Evolutionary conservation across 30 jellyfish, hydroid and myxozoan species (phyloP).

Genomic region (Sanderia malayensis): DNA sequence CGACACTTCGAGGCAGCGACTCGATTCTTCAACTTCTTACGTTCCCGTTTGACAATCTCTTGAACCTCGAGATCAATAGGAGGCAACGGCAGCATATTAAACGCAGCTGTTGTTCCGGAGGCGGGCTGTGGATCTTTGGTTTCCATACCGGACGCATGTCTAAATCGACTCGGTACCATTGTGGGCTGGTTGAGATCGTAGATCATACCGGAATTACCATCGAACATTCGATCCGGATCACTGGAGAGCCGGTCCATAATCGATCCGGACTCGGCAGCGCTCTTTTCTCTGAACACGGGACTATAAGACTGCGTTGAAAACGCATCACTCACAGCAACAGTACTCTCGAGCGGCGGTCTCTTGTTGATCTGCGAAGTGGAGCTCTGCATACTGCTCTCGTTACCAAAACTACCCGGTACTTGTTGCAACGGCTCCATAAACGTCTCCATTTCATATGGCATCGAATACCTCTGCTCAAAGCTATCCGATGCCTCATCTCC

Average conservation of each 20-base stretch:
- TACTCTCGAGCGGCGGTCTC: too few relatives aligned
- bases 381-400: too few relatives aligned
- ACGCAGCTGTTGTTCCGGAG: too few relatives aligned
- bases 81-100: constrained; percentile 61
- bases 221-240: constrained; percentile 28
- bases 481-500: too few relatives aligned
- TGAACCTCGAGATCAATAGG: constrained; percentile 84
- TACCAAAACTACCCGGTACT: constrained; percentile 53
- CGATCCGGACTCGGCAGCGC: background rate
- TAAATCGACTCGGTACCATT: constrained; percentile 36
- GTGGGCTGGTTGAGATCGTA: constrained; percentile 40
- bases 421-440: constrained; percentile 61
- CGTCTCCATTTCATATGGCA: constrained; percentile 4
- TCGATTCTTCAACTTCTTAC: constrained; percentile 69
- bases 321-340: background rate
- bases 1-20: constrained; percentile 88
- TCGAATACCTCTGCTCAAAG: background rate
- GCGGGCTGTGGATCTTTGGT: too few relatives aligned
- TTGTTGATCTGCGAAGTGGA: too few relatives aligned
- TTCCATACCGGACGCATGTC: constrained; percentile 1
- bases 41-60: constrained; percentile 72
- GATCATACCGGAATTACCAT: constrained; percentile 3
- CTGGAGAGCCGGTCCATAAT: constrained; percentile 23
- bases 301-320: constrained; percentile 4
- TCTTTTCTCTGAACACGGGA: constrained; percentile 14